Evolutionary conservation across 2,797 vertebrate species (phyloP), one percentile per base, ranked within the genome.

Genomic region (Thaleichthys pacificus): DNA sequence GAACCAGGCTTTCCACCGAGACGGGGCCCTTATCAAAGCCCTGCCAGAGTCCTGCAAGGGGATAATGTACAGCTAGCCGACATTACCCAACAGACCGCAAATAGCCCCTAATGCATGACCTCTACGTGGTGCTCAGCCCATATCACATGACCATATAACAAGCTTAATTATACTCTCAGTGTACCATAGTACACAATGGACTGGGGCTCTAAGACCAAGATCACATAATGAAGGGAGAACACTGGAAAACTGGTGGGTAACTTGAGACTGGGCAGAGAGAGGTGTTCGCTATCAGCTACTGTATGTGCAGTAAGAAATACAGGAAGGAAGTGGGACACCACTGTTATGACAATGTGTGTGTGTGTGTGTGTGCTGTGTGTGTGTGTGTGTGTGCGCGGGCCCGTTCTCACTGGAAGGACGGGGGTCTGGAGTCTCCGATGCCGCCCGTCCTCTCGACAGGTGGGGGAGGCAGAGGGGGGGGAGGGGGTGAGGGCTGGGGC

Each of bases 401-500:
- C 38, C 30, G 42, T 54, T 89, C 95, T 94, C 89, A 97, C 96
- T 97, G 96, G 84, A 97, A 97, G 28, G 96, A 97, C 0, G 96
- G 96, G 0, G 96, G 96, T 47, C 96, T 94, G 35, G 96, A 97
- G 86, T 97, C 96, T 19, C 96, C 96, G 1, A 96, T 97, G 74
- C 95, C 96, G 1, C 94, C 95, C 0, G 95, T 96, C 78, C 96
- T 93, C 84, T 97, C 96, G 0, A 86, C 94, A 1, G 95, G 96
- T 67, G 95, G 91, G 7, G 95, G 93, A 0, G 95, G 42, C 42
- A 47, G 12, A 11, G 42, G 42, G 9, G 9, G 42, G 42, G 95
- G 49, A 96, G 42, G 9, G 47, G 61, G 26, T 54, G 3, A 61
- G 32, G 61, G 84, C 71, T 95, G 94, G 54, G 91, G 49, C 0